These are phyloP conservation scores for Zosterops japonicus DNA, from an alignment of 2,113 vertebrate genomes.

Conservation along the genomic window DNA sequence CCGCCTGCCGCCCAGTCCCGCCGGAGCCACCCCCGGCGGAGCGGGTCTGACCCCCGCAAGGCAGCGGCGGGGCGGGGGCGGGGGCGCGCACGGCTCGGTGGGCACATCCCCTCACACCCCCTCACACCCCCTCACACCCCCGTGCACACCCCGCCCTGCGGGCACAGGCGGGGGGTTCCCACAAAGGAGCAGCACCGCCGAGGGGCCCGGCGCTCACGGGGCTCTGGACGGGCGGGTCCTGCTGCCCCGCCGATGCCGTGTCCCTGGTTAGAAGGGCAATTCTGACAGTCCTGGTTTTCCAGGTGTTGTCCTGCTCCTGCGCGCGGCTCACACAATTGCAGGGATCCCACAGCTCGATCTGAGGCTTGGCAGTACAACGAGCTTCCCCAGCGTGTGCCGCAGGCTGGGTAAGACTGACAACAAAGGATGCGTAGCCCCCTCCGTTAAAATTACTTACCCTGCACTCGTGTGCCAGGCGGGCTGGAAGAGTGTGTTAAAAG, in stretches of 20 bases:
- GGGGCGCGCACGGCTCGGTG: not conserved
- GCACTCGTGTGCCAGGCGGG: not conserved
- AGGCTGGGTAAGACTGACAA: not conserved
- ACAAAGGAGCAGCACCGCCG: not conserved
- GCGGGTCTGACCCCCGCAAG: not conserved
- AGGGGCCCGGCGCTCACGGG: too few relatives aligned
- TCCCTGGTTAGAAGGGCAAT: not conserved
- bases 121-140: not conserved
- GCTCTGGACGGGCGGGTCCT: not conserved
- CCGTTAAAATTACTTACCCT: not conserved
- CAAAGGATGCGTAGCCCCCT: not conserved
- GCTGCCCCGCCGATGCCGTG: not conserved
- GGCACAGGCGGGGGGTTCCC: not conserved
- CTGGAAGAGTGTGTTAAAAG: not conserved
- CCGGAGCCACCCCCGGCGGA: too few relatives aligned
- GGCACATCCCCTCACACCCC: not conserved
- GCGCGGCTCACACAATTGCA: not conserved
- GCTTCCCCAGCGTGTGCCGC: not conserved
- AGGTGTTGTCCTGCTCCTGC: not conserved
- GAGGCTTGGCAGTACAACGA: not conserved
- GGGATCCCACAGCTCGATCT: not conserved
- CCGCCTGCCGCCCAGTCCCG: too few relatives aligned
- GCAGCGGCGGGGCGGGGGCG: not conserved
- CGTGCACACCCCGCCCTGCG: not conserved
- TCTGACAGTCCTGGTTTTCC: not conserved